These are phyloP conservation scores for Spinibarbus caldwelli DNA, from an alignment of 2,797 vertebrate genomes.

Conservation along the genomic window DNA sequence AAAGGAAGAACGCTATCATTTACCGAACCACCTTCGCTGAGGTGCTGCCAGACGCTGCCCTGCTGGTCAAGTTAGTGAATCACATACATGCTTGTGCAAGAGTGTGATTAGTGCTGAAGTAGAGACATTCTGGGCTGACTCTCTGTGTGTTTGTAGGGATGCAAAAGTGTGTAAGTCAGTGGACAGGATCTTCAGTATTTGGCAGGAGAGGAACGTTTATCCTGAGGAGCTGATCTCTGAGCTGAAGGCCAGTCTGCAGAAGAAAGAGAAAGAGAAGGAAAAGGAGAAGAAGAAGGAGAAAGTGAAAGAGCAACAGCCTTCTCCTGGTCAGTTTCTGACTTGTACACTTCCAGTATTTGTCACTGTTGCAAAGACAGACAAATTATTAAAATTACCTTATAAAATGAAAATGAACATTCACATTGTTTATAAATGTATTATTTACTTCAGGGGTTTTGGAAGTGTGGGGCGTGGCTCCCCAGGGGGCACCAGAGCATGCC, in stretches of 20 bases:
- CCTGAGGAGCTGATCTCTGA: constrained; percentile 89
- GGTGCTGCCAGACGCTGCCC: constrained; percentile 89
- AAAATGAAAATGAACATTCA: not conserved
- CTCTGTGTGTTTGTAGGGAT: constrained; percentile 78
- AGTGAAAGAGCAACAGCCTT: constrained; percentile 63
- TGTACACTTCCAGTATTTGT: not conserved
- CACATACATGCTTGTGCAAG: not conserved
- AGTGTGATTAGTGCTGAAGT: not conserved
- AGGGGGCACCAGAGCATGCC: no score
- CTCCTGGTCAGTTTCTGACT: constrained; percentile 64
- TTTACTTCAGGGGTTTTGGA: no score
- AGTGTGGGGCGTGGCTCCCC: no score
- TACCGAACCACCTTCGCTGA: constrained; percentile 92
- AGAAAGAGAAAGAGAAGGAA: constrained; percentile 64
- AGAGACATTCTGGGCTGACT: not conserved
- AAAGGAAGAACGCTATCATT: constrained; percentile 92
- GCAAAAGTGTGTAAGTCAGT: constrained; percentile 91
- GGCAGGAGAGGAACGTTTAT: constrained; percentile 97
- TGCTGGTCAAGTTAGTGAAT: constrained; percentile 88
- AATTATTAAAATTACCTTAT: not conserved
- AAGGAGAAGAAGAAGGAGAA: not conserved
- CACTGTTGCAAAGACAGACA: not conserved
- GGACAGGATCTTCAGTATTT: constrained; percentile 95
- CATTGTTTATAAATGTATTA: no score
- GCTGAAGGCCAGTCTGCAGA: constrained; percentile 85